phyloP scores from a whole-genome alignment of 2,888 invertebrate species.

The Scaptomyza flava region DNA sequence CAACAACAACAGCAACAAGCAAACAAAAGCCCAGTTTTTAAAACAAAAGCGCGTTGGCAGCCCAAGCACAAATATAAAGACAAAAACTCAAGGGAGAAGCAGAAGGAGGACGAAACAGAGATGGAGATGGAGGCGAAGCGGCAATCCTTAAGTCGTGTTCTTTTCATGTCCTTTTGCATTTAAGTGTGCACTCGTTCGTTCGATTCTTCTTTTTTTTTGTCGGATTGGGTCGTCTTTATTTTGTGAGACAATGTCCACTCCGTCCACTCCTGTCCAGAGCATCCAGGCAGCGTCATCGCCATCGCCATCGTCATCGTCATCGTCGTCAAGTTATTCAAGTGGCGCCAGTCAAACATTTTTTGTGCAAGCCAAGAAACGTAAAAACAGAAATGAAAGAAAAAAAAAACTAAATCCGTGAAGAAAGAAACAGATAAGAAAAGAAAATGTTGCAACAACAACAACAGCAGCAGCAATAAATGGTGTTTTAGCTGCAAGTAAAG shows the following conservation, averaged over 20 bases:
- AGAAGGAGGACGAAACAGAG: constrained; percentile 1
- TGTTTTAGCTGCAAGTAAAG: constrained; percentile 23
- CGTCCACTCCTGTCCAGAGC: constrained; percentile 13
- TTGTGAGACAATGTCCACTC: constrained; percentile 54
- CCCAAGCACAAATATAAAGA: constrained; percentile 24
- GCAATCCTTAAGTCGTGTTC: constrained; percentile 76
- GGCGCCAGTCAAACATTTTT: constrained; percentile 83
- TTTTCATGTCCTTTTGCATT: constrained; percentile 78
- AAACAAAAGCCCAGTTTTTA: constrained; percentile 40
- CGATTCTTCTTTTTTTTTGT: constrained; percentile 53
- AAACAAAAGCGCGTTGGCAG: constrained; percentile 77
- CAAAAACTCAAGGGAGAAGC: constrained; percentile 6
- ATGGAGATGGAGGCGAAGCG: constrained; percentile 21
- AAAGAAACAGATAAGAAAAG: constrained; percentile 9
- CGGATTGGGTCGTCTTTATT: constrained; percentile 73
- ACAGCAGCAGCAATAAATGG: constrained; percentile 34
- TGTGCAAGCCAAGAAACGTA: constrained; percentile 34
- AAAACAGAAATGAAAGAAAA: too few species aligned
- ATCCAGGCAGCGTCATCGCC: constrained; percentile 42
- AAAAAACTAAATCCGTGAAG: constrained; percentile 5
- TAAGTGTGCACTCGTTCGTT: constrained; percentile 74
- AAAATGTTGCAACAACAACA: constrained; percentile 29
- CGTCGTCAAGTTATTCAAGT: constrained; percentile 81
- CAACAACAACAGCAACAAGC: constrained; percentile 32
- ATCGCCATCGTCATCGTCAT: constrained; percentile 43